Evolutionary conservation across 2,888 invertebrate genomes (phyloP).

Genomic region (Pherbina coryleti): DNA sequence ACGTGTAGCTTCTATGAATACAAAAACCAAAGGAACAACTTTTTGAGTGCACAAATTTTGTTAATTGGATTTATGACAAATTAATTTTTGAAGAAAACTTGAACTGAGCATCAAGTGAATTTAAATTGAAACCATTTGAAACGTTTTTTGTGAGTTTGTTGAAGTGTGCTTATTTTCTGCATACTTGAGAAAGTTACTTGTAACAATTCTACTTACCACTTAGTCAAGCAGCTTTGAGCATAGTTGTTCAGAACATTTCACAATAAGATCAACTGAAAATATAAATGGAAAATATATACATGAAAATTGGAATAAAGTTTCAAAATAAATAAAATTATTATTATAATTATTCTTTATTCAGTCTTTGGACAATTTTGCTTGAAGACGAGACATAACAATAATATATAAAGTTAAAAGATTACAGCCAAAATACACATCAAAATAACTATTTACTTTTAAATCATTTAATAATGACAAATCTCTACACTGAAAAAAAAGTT

Average conservation of each 20-base stretch:
- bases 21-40: slow-evolving; percentile 18
- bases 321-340: no score
- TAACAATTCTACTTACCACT: not conserved
- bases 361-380: no score
- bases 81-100: slow-evolving; percentile 8
- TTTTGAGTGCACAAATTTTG: slow-evolving; percentile 23
- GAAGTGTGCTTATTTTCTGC: not conserved
- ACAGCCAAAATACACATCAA: no score
- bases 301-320: no score
- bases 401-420: no score
- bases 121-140: not conserved
- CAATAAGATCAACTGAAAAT: not conserved
- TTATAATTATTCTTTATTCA: no score
- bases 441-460: no score
- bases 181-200: not conserved
- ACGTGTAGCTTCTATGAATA: not conserved
- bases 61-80: slow-evolving; percentile 35
- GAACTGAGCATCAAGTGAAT: not conserved
- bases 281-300: no score
- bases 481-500: no score
- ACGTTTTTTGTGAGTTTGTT: not conserved
- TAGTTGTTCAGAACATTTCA: not conserved
- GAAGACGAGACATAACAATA: no score
- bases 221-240: not conserved
- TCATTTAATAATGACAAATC: no score